phyloP scores from a whole-genome alignment of 2,113 vertebrate genomes.

The Semnornis frantzii region DNA sequence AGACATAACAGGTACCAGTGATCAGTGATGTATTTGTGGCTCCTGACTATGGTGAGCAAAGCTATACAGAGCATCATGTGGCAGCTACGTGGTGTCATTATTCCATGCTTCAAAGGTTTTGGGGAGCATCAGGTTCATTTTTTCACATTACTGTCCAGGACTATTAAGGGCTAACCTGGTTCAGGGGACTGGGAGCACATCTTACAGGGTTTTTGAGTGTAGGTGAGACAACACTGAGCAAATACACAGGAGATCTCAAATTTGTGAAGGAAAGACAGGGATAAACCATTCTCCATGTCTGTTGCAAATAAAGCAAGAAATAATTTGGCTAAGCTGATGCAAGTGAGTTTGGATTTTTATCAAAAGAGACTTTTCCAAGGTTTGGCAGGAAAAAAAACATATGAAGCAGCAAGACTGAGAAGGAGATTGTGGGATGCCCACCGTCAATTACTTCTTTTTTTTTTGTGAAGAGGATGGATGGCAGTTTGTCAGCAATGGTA shows the following conservation, averaged over 20 bases:
- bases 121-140: not conserved
- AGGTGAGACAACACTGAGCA: not conserved
- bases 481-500: not conserved
- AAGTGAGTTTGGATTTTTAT: not conserved
- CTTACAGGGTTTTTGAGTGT: not conserved
- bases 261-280: not conserved
- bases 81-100: not conserved
- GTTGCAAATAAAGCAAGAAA: not conserved
- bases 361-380: not conserved
- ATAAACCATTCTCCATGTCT: not conserved
- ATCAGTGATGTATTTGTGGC: not conserved
- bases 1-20: not conserved
- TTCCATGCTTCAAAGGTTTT: not conserved
- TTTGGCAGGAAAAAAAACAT: not conserved
- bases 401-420: not conserved
- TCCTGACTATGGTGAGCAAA: not conserved
- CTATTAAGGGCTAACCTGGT: not conserved
- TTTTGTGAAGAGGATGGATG: not conserved
- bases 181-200: not conserved
- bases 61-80: fast-evolving
- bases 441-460: not conserved
- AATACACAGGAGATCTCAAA: not conserved
- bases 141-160: not conserved
- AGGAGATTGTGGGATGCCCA: not conserved
- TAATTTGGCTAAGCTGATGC: not conserved